Evolutionary conservation across 2,113 vertebrate genomes (phyloP), one percentile per base, ranked within the genome.

Genomic region (Actenoides lindsayi): DNA sequence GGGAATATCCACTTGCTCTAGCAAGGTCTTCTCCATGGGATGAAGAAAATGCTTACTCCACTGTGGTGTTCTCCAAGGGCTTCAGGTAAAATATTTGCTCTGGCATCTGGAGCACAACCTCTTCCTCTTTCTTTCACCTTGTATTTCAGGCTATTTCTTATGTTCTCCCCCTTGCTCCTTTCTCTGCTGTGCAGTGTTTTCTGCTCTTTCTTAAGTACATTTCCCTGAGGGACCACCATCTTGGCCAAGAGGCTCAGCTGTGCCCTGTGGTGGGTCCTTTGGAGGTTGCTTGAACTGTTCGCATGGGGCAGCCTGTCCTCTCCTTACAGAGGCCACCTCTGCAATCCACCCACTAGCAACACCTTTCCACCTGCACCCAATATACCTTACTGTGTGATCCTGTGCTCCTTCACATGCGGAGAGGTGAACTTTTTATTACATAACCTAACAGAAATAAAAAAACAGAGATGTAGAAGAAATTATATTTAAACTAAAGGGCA

Each of bases 301-400:
- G 16, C 21, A 24, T 3, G 1, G 23, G n/a, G 3, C 21, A 56
- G n/a, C 10, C 23, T 4, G 2, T 12, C 7, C 31, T 37, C 25
- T 35, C 9, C 33, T 63, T 10, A 54, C 14, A 79, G 39, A 28
- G 39, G 10, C 5, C 7, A 13, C 23, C 9, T 6, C 28, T 56
- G 46, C n/a, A 54, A 17, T 6, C 6, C 9, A 6, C 2, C 2
- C 11, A 44, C 14, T 39, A 63, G 39, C 24, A 31, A 25, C 8
- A 50, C 19, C 11, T 70, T 87, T 39, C 5, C 23, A 69, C 16
- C 27, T 53, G 20, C 8, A 28, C 5, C 7, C 14, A 28, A n/a
- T 24, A 14, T 5, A 54, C 14, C 17, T 4, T 7, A 54, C 28
- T 13, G 15, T 44, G 31, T 53, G 13, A 13, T 12, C 67, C 30